Evolutionary conservation across 2,113 vertebrate species (phyloP).

Genomic region (Python bivittatus): DNA sequence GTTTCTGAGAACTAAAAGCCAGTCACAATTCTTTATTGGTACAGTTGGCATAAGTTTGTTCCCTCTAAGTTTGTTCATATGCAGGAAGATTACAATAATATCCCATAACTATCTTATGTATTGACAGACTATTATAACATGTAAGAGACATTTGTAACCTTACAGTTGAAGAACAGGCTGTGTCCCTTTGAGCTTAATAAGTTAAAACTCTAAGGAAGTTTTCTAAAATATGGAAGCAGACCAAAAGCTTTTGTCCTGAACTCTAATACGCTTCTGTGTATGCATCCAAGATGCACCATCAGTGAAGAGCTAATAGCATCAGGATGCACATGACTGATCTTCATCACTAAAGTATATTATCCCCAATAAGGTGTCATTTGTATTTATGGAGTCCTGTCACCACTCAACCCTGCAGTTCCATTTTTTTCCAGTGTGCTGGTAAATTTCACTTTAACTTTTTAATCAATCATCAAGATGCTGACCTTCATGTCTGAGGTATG

Average conservation of each 20-base stretch:
- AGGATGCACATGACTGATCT: constrained; percentile 43
- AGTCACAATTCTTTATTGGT: neutral
- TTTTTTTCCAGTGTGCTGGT: neutral
- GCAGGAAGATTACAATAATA: neutral
- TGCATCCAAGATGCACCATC: constrained; percentile 26
- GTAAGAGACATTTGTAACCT: neutral
- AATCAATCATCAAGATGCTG: constrained; percentile 45
- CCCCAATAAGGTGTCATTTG: constrained; percentile 7
- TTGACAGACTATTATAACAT: neutral
- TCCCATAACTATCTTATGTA: neutral
- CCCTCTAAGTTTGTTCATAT: neutral
- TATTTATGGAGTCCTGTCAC: neutral
- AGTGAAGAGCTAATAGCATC: constrained; percentile 25
- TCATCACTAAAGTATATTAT: constrained; percentile 33
- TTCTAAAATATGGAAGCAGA: constrained; percentile 8
- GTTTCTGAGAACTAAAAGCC: neutral
- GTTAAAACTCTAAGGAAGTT: neutral
- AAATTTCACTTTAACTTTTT: constrained; percentile 46
- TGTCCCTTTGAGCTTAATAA: neutral
- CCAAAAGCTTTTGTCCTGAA: constrained; percentile 23
- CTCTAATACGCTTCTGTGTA: constrained; percentile 29
- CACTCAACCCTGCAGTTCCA: neutral
- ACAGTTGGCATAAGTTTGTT: neutral
- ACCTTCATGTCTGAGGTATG: constrained; percentile 36
- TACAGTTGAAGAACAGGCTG: neutral